Conservation (phyloP, 2,888 invertebrate genomes). For the Diabrotica balteata region DNA sequence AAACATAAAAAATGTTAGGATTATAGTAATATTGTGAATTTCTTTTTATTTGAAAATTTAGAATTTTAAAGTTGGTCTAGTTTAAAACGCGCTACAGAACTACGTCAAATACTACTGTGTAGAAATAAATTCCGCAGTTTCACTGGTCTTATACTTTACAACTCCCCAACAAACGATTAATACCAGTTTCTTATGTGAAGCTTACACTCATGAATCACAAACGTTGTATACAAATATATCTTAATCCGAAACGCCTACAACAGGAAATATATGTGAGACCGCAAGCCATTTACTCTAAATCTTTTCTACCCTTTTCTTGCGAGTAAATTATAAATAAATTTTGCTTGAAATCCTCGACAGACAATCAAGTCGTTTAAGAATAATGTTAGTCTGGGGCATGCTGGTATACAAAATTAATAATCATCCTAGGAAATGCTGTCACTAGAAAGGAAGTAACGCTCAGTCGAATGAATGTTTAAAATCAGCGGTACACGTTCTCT, state of each 20-base stretch:
- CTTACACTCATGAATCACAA: too few species aligned
- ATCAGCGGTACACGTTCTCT: too few species aligned
- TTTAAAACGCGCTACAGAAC: too few species aligned
- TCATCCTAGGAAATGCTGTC: neutral
- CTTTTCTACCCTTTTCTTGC: neutral
- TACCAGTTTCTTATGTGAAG: too few species aligned
- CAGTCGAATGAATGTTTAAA: conserved; percentile 7
- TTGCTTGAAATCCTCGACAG: conserved; percentile 10
- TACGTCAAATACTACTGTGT: too few species aligned
- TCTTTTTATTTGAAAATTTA: too few species aligned
- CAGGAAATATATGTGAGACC: neutral
- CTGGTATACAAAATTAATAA: conserved; percentile 12
- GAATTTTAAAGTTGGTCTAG: too few species aligned
- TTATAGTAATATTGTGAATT: too few species aligned
- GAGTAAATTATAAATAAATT: conserved; percentile 2
- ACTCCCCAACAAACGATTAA: too few species aligned
- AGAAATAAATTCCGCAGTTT: too few species aligned
- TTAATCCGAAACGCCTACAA: neutral
- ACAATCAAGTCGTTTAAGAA: conserved; percentile 4
- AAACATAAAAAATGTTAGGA: too few species aligned
- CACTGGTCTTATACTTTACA: too few species aligned
- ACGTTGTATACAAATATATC: neutral
- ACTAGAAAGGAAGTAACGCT: neutral
- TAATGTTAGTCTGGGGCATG: conserved; percentile 4
- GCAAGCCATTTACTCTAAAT: conserved; percentile 6